Evolutionary conservation across 2,113 vertebrate species (phyloP), one percentile per base, ranked within the genome.

Genomic region (Pomatostomus ruficeps): DNA sequence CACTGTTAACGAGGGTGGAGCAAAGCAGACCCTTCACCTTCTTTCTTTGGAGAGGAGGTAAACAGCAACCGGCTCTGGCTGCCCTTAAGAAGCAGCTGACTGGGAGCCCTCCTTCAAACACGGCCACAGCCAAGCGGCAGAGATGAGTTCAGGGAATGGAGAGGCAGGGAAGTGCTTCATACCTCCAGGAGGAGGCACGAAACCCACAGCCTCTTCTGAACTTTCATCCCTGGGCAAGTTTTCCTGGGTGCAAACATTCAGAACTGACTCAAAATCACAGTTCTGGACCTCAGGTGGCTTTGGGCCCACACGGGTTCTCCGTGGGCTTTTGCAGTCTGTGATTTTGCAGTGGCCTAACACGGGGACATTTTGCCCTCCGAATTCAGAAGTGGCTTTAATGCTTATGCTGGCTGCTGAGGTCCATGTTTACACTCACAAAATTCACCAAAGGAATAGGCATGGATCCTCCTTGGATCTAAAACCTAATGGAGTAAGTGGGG

Each of bases 1-100:
- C 95, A 97, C 88, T 95, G 94, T 97, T 97, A 97, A 92, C 31
- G 51, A 96, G 80, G 92, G 92, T 96, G 85, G 73, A 97, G 91
- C 3, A 84, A 95, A 97, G 96, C 92, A 73, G 58, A 87, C 82
- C 90, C 63, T 94, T 93, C 82, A 93, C 97, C 94, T 96, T 95
- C 85, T 29, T 81, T 57, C 61, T 81, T 88, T 62, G 35, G 76
- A 83, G 85, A 59, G 29, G 49, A 95, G 66, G 71, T 91, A 96
- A 96, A 89, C 58, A 93, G 73, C 80, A 88, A 86, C 80, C 40
- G 66, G n/a, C 61, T 93, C 57, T 91, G 68, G 40, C 48, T 90
- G 79, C 72, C 61, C 72, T 76, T 42, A 92, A 43, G 88, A 54
- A 89, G 81, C 8, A 63, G 62, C 45, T 91, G 76, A 78, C 10